Evolutionary conservation across 1,140 invertebrate genomes (phyloP), one percentile per base, ranked within the genome.

Genomic region (Proctacanthus coquilletti): DNA sequence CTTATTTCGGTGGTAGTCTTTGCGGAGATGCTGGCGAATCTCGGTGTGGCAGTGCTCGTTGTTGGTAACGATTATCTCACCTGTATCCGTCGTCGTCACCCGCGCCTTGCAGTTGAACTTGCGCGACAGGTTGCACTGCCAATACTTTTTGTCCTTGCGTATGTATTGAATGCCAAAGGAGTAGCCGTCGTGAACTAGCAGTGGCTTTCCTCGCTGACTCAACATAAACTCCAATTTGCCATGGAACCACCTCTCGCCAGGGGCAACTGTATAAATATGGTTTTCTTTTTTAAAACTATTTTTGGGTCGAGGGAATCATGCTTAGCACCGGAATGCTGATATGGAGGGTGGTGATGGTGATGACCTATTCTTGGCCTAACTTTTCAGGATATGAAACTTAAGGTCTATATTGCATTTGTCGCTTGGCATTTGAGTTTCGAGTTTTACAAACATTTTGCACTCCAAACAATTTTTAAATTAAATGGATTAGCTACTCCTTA

Each of bases 211-310:
- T 10, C 57, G 49, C 44, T 60, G 57, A 35, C 56, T 60, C 38
- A 60, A 46, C 57, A 60, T 60, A 38, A 60, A 60, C 45, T 60
- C 56, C 43, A 60, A 47, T 45, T 60, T 60, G 39, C 57, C 57
- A 43, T 56, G 47, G 45, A 51, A 60, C 57, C 57, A 60, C 44
- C 53, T 53, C 34, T 60, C 57, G 35, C 57, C 57, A 38, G 57
- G 57, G 42, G 53, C 48, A 46, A 60, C 57, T 60, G 27, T 36
- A 34, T 14, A 20, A 18, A 19, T 19, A 36, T 5, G n/a, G n/a
- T n/a, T n/a, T n/a, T n/a, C 4, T 33, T 33, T 5, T 33, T 33
- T 5, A 13, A 33, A 37, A 17, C 13, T 9, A 8, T 5, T 27
- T 37, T 37, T 36, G 21, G 4, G 3, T 3, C 18, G 4, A 11